Evolutionary conservation across 2,888 invertebrate genomes (phyloP).

Genomic region (Drosophila buzzatii): DNA sequence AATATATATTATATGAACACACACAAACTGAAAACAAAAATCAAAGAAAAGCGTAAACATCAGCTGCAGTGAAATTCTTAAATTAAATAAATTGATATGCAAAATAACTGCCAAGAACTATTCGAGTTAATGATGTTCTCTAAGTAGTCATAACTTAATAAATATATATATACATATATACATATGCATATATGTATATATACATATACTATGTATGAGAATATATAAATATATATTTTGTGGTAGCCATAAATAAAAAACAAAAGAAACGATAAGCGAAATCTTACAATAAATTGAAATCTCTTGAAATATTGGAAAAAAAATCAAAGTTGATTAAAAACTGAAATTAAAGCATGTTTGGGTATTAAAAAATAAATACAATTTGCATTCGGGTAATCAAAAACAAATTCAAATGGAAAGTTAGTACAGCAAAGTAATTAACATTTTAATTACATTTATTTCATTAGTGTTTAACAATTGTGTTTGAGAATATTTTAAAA

Average conservation of each 20-base stretch:
- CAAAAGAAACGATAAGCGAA: conserved; percentile 19
- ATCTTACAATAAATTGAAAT: conserved; percentile 39
- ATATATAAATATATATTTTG: conserved; percentile 62
- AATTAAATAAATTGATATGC: conserved; percentile 59
- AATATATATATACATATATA: conserved; percentile 14
- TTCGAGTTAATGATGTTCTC: conserved; percentile 80
- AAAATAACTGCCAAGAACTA: conserved; percentile 83
- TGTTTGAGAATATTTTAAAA: too few species aligned
- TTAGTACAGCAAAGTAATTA: neutral
- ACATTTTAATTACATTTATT: neutral
- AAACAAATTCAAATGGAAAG: neutral
- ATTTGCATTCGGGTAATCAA: conserved; percentile 17
- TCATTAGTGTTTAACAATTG: too few species aligned
- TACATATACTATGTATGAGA: conserved; percentile 39
- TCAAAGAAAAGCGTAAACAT: conserved; percentile 32
- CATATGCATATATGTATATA: conserved; percentile 21
- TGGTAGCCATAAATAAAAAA: conserved; percentile 55
- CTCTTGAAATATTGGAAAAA: conserved; percentile 14
- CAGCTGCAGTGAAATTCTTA: conserved; percentile 41
- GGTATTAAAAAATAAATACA: conserved; percentile 6
- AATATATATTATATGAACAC: conserved; percentile 30
- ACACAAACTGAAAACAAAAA: conserved; percentile 12
- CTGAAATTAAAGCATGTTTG: conserved; percentile 2
- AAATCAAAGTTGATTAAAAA: conserved; percentile 24
- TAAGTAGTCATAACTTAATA: conserved; percentile 57